Evolutionary conservation across 2,888 invertebrate genomes (phyloP).

Genomic region (Sesia apiformis): DNA sequence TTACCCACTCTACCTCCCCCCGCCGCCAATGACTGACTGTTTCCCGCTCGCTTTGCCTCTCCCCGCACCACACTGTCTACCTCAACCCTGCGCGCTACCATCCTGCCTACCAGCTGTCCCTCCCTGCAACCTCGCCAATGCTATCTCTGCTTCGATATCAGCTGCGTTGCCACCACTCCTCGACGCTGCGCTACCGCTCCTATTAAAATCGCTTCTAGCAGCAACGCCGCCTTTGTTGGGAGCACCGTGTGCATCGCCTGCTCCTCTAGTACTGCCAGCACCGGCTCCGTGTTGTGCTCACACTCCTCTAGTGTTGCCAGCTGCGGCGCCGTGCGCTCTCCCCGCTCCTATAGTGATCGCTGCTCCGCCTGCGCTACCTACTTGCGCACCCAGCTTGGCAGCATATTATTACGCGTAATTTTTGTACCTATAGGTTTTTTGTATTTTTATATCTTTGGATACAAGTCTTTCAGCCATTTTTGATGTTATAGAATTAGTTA

Average conservation of each 20-base stretch:
- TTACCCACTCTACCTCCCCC: slow-evolving; percentile 14
- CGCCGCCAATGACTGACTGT: background rate
- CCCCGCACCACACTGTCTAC: background rate
- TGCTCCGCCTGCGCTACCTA: background rate
- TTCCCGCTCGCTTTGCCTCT: background rate
- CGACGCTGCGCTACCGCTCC: slow-evolving; percentile 30
- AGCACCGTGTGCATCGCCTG: slow-evolving; percentile 5
- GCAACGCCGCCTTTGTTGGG: slow-evolving; percentile 20
- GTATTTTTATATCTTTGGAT: too few species aligned
- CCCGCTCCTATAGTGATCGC: background rate
- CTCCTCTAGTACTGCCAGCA: slow-evolving; percentile 10
- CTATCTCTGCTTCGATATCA: slow-evolving; percentile 16
- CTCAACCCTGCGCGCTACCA: background rate
- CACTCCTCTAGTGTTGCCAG: slow-evolving; percentile 4
- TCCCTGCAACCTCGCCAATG: background rate
- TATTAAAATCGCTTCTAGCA: slow-evolving; percentile 33
- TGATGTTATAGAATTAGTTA: too few species aligned
- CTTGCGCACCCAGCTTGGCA: too few species aligned
- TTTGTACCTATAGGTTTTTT: too few species aligned
- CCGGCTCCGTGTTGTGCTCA: slow-evolving; percentile 9
- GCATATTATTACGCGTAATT: too few species aligned
- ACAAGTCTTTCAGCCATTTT: too few species aligned
- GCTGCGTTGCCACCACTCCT: slow-evolving; percentile 23
- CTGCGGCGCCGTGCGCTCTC: background rate
- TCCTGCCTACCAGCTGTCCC: background rate